A percentile compares a stretch with the other conserved stretches of the same genome.
phyloP scores from a whole-genome alignment of 2,797 vertebrate species.

The Neomorphus geoffroyi region DNA sequence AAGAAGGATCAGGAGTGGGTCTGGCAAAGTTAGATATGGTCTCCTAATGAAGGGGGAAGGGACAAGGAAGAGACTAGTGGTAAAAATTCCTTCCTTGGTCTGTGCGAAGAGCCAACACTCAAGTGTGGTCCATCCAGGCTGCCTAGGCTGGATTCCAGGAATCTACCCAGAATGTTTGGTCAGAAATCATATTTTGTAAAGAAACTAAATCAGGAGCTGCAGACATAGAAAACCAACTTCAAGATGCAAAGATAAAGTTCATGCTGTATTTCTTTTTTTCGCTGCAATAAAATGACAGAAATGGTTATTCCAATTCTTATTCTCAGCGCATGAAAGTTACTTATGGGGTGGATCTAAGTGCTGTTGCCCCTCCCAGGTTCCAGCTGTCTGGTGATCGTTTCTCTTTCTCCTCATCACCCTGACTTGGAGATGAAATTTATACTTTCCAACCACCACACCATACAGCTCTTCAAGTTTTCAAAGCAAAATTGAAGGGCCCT shows the following conservation, averaged over 20 bases:
- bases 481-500: background rate
- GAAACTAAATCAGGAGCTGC: conserved; percentile 10
- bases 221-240: background rate
- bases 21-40: background rate
- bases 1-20: background rate
- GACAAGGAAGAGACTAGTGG: background rate
- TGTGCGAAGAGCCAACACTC: background rate
- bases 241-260: background rate
- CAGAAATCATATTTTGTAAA: background rate
- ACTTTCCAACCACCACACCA: background rate
- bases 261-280: background rate
- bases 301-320: conserved; percentile 15
- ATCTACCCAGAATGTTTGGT: background rate
- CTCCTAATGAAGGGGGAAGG: background rate
- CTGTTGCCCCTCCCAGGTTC: background rate
- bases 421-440: background rate
- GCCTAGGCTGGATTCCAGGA: background rate
- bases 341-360: background rate
- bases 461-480: background rate
- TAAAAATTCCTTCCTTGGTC: background rate
- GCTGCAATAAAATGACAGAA: background rate
- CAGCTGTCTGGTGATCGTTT: background rate
- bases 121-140: background rate
- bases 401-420: background rate
- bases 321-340: conserved; percentile 1